These are phyloP conservation scores for Latrodectus hesperus DNA, from an alignment of 2,888 invertebrate species.

Conservation along the genomic window DNA sequence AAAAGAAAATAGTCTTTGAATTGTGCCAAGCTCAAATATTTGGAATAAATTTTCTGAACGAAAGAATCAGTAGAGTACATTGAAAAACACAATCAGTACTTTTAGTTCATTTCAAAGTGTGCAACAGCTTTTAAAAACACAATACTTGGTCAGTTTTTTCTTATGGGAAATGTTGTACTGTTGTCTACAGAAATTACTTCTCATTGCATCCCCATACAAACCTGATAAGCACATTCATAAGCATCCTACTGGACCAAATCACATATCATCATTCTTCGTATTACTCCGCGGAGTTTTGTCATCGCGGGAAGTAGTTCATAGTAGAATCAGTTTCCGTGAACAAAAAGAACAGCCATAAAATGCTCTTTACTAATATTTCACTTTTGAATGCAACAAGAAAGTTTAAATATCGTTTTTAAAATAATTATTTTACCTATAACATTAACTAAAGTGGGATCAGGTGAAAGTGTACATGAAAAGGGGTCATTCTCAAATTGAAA, in stretches of 20 bases:
- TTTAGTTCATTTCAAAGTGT: no score
- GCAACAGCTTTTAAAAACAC: no score
- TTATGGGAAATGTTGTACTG: no score
- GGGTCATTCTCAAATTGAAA: not conserved
- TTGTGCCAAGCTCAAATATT: no score
- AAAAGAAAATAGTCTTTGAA: no score
- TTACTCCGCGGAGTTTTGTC: not conserved
- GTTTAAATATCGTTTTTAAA: not conserved
- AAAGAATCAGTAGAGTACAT: no score
- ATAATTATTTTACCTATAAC: not conserved
- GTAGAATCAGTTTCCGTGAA: not conserved
- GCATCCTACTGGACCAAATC: not conserved
- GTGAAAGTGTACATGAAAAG: not conserved
- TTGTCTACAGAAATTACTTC: not conserved
- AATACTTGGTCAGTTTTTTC: no score
- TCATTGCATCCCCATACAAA: not conserved
- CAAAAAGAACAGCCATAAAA: not conserved
- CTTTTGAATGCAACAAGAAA: not conserved
- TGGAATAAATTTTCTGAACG: no score
- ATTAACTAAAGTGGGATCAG: not conserved
- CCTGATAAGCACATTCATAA: not conserved
- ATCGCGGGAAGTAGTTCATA: not conserved
- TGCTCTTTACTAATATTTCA: not conserved
- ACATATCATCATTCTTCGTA: not conserved
- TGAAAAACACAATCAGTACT: no score